Evolutionary conservation across 2,797 vertebrate species (phyloP), one percentile per base, ranked within the genome.

Genomic region (Remorina albescens): DNA sequence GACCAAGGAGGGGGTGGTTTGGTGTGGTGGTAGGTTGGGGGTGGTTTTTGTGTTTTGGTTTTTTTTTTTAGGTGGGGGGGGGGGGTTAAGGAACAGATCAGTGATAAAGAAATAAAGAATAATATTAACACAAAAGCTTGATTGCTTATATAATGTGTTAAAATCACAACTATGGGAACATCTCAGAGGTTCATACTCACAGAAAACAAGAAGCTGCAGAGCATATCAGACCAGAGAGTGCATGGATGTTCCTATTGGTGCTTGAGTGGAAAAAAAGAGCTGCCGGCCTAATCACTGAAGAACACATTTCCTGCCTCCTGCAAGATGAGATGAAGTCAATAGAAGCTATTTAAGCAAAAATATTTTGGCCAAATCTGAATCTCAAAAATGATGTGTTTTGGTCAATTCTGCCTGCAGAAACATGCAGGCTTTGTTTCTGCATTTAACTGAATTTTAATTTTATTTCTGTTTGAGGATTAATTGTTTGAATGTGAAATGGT

Each of bases 241-340:
- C 51, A 53, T 78, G 57, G 68, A 71, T 72, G 70, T 57, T 69
- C 82, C 72, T 60, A 46, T 74, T 70, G 77, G 81, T 89, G 73
- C 44, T 73, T 65, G 86, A 92, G 89, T 86, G 88, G 77, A 80
- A 86, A 82, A 78, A 76, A 65, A 86, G 82, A 82, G 85, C 80
- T 79, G 81, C 80, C 63, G 78, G 84, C 74, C 89, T 90, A 92
- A 92, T 93, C 86, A 88, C 89, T 90, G 77, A 85, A 91, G 84
- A 86, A 78, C 88, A 91, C 72, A 90, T 89, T 92, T 93, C 92
- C 92, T 92, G 88, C 75, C 78, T 86, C 69, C 82, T 83, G 76
- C 76, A 71, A 64, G 78, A 71, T 72, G 77, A 80, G 71, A 86
- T 81, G 80, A 88, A 88, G 86, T 67, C 80, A 86, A 76, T 76